A percentile compares a stretch with the other conserved stretches of the same genome.
phyloP scores from a whole-genome alignment of 1,140 invertebrate genomes.

The Lepidurus couesii region DNA sequence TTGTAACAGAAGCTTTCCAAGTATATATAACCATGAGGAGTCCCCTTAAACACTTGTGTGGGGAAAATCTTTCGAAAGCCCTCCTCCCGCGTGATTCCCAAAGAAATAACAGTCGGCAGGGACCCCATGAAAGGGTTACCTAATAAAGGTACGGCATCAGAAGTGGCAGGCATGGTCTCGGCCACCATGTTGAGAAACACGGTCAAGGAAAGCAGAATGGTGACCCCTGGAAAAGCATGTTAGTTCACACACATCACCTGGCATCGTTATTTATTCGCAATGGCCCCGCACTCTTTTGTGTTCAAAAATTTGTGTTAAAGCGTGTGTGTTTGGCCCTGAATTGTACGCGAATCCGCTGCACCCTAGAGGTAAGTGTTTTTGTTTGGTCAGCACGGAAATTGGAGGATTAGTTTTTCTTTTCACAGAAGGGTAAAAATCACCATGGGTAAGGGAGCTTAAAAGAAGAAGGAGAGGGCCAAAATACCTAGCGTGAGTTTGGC shows the following conservation, averaged over 20 bases:
- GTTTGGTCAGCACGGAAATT: too few species aligned
- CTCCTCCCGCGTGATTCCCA: slow-evolving; percentile 26
- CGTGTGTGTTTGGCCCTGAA: slow-evolving; percentile 27
- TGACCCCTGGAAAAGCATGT: slow-evolving; percentile 61
- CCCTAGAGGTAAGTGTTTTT: too few species aligned
- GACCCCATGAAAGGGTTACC: slow-evolving; percentile 48
- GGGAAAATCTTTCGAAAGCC: not conserved
- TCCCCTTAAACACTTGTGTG: slow-evolving; percentile 1
- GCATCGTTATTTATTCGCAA: not conserved
- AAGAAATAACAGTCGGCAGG: not conserved
- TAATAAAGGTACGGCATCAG: slow-evolving; percentile 76
- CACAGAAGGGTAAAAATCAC: not conserved
- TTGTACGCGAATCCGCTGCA: not conserved
- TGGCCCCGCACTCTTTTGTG: slow-evolving; percentile 28
- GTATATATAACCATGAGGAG: not conserved
- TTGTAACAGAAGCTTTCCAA: not conserved
- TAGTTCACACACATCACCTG: not conserved
- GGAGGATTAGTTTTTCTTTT: not conserved
- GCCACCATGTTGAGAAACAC: slow-evolving; percentile 82
- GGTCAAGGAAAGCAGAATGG: slow-evolving; percentile 80
- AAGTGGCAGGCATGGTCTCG: slow-evolving; percentile 75
- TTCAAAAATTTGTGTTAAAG: slow-evolving; percentile 35
- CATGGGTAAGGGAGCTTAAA: slow-evolving; percentile 20
- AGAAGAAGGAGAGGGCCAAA: slow-evolving; percentile 28
- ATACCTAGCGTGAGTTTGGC: slow-evolving; percentile 64